phyloP scores from a whole-genome alignment of 2,888 invertebrate genomes.

The Andricus quercusramuli region DNA sequence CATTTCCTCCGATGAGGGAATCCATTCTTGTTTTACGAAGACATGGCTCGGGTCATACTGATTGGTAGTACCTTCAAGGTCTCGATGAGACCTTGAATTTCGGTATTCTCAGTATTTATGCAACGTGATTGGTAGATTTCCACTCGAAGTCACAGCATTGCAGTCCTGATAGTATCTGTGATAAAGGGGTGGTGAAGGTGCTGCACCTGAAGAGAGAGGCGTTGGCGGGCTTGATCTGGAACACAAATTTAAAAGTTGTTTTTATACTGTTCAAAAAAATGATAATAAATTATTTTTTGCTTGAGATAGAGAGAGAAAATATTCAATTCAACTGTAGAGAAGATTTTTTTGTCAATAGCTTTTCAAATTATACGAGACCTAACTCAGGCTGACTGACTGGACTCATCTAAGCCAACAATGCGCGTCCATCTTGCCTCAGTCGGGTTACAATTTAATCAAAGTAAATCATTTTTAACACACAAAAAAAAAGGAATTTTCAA shows the following conservation, averaged over 20 bases:
- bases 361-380: too few relatives aligned
- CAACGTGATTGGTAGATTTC: constrained; percentile 76
- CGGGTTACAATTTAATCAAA: too few relatives aligned
- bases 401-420: too few relatives aligned
- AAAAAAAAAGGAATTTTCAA: too few relatives aligned
- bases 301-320: neutral
- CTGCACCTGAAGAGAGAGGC: constrained; percentile 73
- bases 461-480: too few relatives aligned
- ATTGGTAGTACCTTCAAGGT: constrained; percentile 54
- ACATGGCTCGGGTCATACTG: constrained; percentile 70
- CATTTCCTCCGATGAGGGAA: constrained; percentile 70
- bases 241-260: constrained; percentile 23
- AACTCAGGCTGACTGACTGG: too few relatives aligned
- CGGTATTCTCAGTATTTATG: constrained; percentile 78
- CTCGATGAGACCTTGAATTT: constrained; percentile 74
- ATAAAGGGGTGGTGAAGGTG: constrained; percentile 74
- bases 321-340: neutral
- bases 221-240: constrained; percentile 76
- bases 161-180: constrained; percentile 77
- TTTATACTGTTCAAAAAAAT: neutral
- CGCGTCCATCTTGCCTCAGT: too few relatives aligned
- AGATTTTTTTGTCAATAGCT: too few relatives aligned
- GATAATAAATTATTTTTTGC: neutral
- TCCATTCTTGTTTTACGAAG: constrained; percentile 76
- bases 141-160: constrained; percentile 75